Evolutionary conservation across 2,797 vertebrate species (phyloP).

Genomic region (Vireo griseus): DNA sequence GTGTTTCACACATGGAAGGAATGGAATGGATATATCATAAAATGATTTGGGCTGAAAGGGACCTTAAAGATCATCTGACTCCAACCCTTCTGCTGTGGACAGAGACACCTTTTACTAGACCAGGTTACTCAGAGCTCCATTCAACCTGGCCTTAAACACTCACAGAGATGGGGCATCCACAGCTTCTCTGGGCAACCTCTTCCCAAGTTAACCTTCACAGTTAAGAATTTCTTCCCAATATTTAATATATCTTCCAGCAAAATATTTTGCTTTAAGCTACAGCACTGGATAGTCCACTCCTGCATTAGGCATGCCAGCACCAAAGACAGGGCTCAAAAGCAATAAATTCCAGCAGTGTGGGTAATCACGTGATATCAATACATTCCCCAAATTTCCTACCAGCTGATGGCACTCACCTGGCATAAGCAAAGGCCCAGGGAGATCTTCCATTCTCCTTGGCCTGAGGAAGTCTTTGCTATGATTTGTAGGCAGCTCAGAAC

Average conservation of each 20-base stretch:
- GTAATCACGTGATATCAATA: not conserved
- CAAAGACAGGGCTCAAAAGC: not conserved
- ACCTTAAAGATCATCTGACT: not conserved
- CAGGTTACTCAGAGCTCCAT: not conserved
- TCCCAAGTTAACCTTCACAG: not conserved
- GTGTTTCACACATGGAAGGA: not conserved
- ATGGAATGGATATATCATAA: not conserved
- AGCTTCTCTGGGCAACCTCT: not conserved
- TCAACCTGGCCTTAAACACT: not conserved
- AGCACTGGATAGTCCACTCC: not conserved
- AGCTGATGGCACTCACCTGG: not conserved
- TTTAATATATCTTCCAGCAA: not conserved
- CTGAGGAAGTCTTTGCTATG: not conserved
- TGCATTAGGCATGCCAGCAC: not conserved
- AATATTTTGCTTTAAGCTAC: not conserved
- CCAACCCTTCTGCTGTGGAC: not conserved
- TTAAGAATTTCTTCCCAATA: not conserved
- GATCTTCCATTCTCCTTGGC: not conserved
- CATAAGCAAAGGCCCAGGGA: not conserved
- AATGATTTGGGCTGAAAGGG: not conserved
- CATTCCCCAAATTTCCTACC: not conserved
- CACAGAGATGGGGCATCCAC: fast-evolving
- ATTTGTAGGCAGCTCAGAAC: not conserved
- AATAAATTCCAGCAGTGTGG: not conserved
- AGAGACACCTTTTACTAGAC: not conserved